Evolutionary conservation across 2,888 invertebrate genomes (phyloP), one percentile per base, ranked within the genome.

Genomic region (Lottia gigantea): DNA sequence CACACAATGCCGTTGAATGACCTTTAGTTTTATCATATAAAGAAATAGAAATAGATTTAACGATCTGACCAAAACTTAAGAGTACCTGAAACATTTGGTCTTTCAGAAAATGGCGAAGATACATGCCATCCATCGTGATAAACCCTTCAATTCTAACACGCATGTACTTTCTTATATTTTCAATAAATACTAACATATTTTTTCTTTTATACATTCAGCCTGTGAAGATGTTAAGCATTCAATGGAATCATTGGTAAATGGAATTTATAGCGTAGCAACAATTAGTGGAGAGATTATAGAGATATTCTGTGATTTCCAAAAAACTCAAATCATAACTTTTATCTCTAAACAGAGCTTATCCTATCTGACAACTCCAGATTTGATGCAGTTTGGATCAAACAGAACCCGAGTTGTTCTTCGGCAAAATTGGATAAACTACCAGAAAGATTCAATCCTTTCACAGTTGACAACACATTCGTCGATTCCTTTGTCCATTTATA

Each of bases 401-500:
- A 19, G 15, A 64, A 40, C 40, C 11, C 31, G 16, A 11, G 45
- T 40, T 14, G 19, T 64, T 25, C 12, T 45, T 12, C 23, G 64
- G 7, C 31, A 64, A 64, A 16, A 64, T 23, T 55, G 64, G 45
- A 64, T n/a, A n/a, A 14, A 19, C 3, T 3, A 45, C 19, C 61
- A 67, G 40, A 31, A 23, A 19, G 31, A 67, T 31, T 49, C 67
- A n/a, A 67, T 45, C 40, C n/a, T 67, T 3, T 3, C 25, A 23
- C 67, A 67, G 55, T 40, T 67, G 26, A 19, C 55, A 40, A 15
- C 7, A 16, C 40, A 55, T 55, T 55, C 67, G 16, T 25, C 49
- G 6, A 4, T 16, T 31, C 55, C 25, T 15, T 61, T 67, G 46
- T 26, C 40, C 8, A 49, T 67, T 40, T 31, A 12, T 26, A 45